Evolutionary conservation across 2,888 invertebrate species (phyloP), one percentile per base, ranked within the genome.

Genomic region (Linnaemya vulpina): DNA sequence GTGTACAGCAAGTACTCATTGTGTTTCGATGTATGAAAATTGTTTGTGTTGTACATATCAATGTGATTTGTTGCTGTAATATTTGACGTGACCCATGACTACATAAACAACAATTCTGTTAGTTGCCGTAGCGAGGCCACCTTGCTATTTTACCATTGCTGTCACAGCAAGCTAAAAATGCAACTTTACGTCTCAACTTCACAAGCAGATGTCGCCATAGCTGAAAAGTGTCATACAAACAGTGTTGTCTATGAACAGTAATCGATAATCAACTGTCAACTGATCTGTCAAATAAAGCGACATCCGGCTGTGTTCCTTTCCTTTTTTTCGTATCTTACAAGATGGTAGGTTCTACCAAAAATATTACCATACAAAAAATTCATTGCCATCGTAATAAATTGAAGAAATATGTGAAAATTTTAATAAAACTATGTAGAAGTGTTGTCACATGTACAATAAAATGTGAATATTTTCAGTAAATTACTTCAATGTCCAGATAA

Each of bases 261-360:
- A 86, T 77, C 62, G 70, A 65, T 35, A 30, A 17, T 17, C 78
- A 86, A 77, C 63, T 87, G 87, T 87, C 88, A 89, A 87, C 84
- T 79, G 75, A 86, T 73, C 63, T 87, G 87, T 87, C 88, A 89
- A 87, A 84, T 79, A 76, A 35, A 46, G 74, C 87, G 88, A 89
- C 89, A 89, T 88, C 89, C 88, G 88, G 88, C 79, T 87, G 86
- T 89, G 88, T 89, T 90, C 88, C 90, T 90, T 90, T 89, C 89
- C 90, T 91, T 89, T 91, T 91, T 89, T 89, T 89, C 89, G 89
- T 90, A 90, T 90, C 91, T 90, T 90, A 89, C 91, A 92, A 92
- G 90, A 93, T 93, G 93, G 93, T 93, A 91, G 92, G 93, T 91
- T 87, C 84, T 88, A 67, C 84, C 78, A 86, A 78, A 85, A 38